Percentiles rank a stretch among this genome's conserved stretches.
These are phyloP conservation scores for Mesorhabditis sp. DNA, from an alignment of 2,888 invertebrate species.

Conservation along the genomic window DNA sequence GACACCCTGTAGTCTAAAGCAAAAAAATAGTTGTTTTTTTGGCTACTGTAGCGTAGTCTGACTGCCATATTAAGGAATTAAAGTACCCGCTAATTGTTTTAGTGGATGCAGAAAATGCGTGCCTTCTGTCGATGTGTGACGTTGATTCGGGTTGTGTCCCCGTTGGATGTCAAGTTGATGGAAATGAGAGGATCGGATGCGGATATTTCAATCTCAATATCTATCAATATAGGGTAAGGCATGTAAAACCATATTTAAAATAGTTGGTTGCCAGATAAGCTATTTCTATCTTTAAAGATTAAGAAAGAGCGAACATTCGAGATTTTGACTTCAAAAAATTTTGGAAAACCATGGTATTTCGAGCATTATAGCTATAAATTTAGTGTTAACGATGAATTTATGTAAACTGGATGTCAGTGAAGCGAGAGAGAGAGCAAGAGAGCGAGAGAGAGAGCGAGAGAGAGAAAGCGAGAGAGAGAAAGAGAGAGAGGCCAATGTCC, in stretches of 20 bases:
- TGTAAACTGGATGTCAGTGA: neutral
- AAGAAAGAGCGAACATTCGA: too few species aligned
- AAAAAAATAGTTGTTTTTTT: too few species aligned
- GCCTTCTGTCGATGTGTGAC: conserved; percentile 54
- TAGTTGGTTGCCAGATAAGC: too few species aligned
- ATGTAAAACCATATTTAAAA: neutral
- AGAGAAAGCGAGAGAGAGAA: neutral
- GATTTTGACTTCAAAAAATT: too few species aligned
- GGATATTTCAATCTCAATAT: conserved; percentile 55
- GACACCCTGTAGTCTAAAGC: too few species aligned
- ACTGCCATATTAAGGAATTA: too few species aligned
- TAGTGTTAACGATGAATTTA: neutral
- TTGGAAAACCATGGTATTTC: too few species aligned
- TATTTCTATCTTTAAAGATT: too few species aligned
- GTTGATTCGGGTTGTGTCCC: conserved; percentile 53
- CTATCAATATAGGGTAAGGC: conserved; percentile 51
- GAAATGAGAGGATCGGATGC: conserved; percentile 49
- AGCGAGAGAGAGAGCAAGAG: neutral
- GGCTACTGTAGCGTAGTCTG: too few species aligned
- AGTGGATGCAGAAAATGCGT: conserved; percentile 50
- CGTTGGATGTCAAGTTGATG: conserved; percentile 49
- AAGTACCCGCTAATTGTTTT: conserved; percentile 13
- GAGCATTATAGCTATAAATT: too few species aligned
- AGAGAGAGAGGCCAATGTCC: neutral
- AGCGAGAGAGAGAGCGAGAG: neutral